Evolutionary conservation across 2,113 vertebrate species (phyloP), one percentile per base, ranked within the genome.

Genomic region (Amblyopsis rosae): DNA sequence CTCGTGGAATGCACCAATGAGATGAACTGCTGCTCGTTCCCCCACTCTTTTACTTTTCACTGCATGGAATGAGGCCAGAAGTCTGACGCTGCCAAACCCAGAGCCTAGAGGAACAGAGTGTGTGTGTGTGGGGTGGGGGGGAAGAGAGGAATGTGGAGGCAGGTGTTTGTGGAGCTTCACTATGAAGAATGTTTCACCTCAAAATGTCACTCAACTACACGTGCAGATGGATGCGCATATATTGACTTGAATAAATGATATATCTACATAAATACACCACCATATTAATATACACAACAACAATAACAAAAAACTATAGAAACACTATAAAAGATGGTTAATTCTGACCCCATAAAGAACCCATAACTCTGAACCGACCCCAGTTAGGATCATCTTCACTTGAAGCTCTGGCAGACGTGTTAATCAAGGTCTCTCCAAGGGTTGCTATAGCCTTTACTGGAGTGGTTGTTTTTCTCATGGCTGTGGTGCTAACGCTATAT

Each of bases 131-230:
- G 72, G 77, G 74, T 13, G 80, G 80, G 72, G 83, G 70, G 65
- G 73, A 70, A 73, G 71, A 53, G 26, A 75, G 77, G 74, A 87
- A 83, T 83, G 65, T 47, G 77, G 70, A 75, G 72, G 77, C 85
- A 88, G 77, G 86, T 87, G 82, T 82, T 82, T 78, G 71, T 73
- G 75, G 71, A 79, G 81, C 78, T 82, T 74, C 65, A 82, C 84
- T 69, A 82, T 41, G 54, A 76, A 81, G 83, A 80, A 75, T 78
- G 73, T 41, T 26, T 41, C 5, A 41, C 35, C 35, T 41, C 35
- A 41, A 41, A 41, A 41, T 41, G 35, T 41, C 35, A 41, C 4
- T 41, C 26, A 41, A 41, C 35, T 41, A 41, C 35, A 41, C 35
- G 7, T 41, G 35, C 7, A 41, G 35, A 41, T 41, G 35, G 35